Evolutionary conservation across 2,113 vertebrate genomes (phyloP), one percentile per base, ranked within the genome.

Genomic region (Microcebus lehilahytsara): DNA sequence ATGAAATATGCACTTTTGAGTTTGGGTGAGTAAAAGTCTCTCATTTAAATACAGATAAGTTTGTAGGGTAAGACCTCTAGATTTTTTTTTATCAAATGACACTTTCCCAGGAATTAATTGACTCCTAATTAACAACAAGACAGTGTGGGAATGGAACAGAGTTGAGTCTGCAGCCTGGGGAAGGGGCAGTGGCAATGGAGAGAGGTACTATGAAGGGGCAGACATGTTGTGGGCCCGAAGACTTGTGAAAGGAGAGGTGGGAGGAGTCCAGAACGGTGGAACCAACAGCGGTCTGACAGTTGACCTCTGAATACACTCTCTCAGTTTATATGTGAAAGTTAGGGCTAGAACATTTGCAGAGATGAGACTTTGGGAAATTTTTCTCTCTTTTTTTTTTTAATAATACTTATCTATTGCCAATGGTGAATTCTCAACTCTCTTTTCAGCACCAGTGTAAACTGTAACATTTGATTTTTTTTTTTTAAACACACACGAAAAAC

Each of bases 121-220:
- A 53, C 14, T 58, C 34, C 27, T 66, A 2, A 1, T 30, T 64
- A 7, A 91, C 22, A 53, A 37, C 6, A 67, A 74, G 30, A 0
- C 42, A 16, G 34, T 46, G 2, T 74, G 49, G 20, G n/a, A 78
- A 37, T 19, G 23, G 53, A 32, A 23, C 6, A 12, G 64, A 62
- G 34, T n/a, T 19, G 8, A 83, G n/a, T 0, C 60, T 34, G 27
- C 34, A 16, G 2, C 25, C 27, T 60, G 6, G 49, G 53, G 13
- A 72, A 60, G 30, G 14, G 25, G 2, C n/a, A 9, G 1, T 27
- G 46, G 9, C 37, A 10, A 2, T 25, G 7, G 32, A 42, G n/a
- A 25, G 66, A 69, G 62, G 22, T 4, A 3, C 6, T 27, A 37
- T 2, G 17, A 22, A 1, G 11, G 11, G 9, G 4, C 4, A 4